A percentile compares a stretch with the other conserved stretches of the same genome.
Conservation (phyloP, 2,797 vertebrate genomes). For the Melanotaenia maccullochi region DNA sequence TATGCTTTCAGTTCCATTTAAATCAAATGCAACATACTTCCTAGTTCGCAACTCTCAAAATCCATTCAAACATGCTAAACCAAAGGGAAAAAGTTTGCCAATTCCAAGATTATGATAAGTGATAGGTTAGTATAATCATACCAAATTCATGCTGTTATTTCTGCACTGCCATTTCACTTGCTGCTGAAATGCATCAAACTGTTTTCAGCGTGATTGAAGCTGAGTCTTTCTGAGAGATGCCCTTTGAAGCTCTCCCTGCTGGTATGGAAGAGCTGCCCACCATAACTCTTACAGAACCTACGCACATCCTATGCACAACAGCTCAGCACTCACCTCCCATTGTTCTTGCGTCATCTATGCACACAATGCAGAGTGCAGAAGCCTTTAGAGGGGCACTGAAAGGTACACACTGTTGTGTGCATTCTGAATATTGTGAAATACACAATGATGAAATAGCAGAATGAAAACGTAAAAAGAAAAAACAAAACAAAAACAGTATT, state of each 20-base stretch:
- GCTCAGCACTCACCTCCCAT: conserved; percentile 41
- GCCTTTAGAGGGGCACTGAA: conserved; percentile 16
- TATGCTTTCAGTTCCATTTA: not conserved
- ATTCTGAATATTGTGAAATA: not conserved
- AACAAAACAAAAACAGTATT: not conserved
- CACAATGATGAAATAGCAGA: not conserved
- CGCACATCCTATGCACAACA: conserved; percentile 55
- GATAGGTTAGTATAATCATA: not conserved
- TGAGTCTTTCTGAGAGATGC: conserved; percentile 50
- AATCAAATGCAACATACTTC: not conserved
- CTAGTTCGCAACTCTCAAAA: not conserved
- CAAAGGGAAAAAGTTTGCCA: not conserved
- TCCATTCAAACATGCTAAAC: conserved; percentile 4
- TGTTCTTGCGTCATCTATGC: conserved; percentile 24
- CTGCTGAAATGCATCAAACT: conserved; percentile 48
- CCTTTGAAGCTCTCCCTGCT: conserved; percentile 61
- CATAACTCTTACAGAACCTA: conserved; percentile 59
- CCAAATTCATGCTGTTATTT: not conserved
- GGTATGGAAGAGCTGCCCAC: conserved; percentile 59
- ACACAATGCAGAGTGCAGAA: conserved; percentile 13
- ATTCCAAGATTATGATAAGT: not conserved
- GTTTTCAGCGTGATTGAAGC: conserved; percentile 46
- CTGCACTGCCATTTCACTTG: conserved; percentile 17
- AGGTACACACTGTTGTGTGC: conserved; percentile 4
- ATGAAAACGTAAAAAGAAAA: not conserved